These are phyloP conservation scores for Cyprinella venusta DNA, from an alignment of 2,797 vertebrate genomes.

Conservation along the genomic window DNA sequence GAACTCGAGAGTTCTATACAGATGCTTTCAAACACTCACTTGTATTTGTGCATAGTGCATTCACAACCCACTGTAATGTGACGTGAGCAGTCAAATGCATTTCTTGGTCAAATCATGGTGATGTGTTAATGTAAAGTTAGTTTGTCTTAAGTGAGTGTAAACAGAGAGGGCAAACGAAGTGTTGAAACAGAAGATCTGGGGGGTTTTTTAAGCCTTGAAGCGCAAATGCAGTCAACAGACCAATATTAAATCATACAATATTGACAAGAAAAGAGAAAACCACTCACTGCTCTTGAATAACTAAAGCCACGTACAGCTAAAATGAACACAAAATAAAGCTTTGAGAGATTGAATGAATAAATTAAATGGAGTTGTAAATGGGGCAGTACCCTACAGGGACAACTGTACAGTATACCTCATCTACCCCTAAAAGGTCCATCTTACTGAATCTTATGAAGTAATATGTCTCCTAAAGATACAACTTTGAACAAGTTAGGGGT, in stretches of 20 bases:
- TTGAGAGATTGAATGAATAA: not conserved
- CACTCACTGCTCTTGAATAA: not conserved
- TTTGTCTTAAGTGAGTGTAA: not conserved
- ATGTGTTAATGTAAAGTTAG: not conserved
- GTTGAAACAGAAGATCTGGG: slow-evolving; percentile 1
- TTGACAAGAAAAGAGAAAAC: not conserved
- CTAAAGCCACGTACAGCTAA: not conserved
- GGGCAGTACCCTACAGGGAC: not conserved
- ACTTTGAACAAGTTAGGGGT: not conserved
- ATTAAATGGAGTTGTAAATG: too few species aligned
- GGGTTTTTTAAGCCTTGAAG: not conserved
- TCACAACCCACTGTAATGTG: not conserved
- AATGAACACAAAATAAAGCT: not conserved
- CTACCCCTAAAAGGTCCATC: not conserved
- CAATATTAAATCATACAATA: not conserved
- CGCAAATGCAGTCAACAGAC: not conserved
- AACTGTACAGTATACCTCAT: not conserved
- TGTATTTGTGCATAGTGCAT: not conserved
- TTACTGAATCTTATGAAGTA: not conserved
- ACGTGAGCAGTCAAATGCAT: not conserved
- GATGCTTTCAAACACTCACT: not conserved
- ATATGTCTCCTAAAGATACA: not conserved
- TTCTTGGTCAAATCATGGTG: not conserved
- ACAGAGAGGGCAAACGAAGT: not conserved
- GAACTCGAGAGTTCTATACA: not conserved